Evolutionary conservation across 2,797 vertebrate species (phyloP).

Genomic region (Acanthis flammea): DNA sequence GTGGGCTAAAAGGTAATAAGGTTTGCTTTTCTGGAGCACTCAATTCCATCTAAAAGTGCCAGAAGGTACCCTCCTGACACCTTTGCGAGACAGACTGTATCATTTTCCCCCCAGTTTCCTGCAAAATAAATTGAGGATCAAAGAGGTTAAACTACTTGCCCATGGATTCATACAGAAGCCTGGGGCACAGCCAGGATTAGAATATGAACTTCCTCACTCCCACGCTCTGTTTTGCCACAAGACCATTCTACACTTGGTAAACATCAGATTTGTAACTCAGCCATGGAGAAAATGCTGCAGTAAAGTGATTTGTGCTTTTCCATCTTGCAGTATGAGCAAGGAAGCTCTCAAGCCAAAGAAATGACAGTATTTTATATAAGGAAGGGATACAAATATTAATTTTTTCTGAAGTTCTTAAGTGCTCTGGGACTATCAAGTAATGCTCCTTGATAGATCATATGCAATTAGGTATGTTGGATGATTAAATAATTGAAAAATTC

Average conservation of each 20-base stretch:
- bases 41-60: conserved; percentile 24
- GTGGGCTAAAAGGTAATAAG: conserved; percentile 20
- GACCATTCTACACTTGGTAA: not conserved
- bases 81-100: not conserved
- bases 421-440: not conserved
- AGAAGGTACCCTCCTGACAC: conserved; percentile 10
- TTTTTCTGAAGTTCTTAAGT: not conserved
- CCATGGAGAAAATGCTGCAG: not conserved
- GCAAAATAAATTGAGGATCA: conserved; percentile 42
- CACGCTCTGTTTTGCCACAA: not conserved
- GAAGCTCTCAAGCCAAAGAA: not conserved
- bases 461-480: not conserved
- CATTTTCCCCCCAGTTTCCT: not conserved
- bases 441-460: not conserved
- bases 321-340: not conserved
- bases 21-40: conserved; percentile 22
- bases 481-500: not conserved
- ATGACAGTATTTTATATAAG: not conserved
- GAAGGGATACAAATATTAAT: not conserved
- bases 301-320: not conserved
- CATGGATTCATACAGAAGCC: not conserved
- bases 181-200: not conserved
- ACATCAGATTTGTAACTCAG: not conserved
- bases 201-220: not conserved
- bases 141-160: conserved; percentile 16